Conservation (phyloP, 2,113 vertebrate species). For the Isichthys henryi region DNA sequence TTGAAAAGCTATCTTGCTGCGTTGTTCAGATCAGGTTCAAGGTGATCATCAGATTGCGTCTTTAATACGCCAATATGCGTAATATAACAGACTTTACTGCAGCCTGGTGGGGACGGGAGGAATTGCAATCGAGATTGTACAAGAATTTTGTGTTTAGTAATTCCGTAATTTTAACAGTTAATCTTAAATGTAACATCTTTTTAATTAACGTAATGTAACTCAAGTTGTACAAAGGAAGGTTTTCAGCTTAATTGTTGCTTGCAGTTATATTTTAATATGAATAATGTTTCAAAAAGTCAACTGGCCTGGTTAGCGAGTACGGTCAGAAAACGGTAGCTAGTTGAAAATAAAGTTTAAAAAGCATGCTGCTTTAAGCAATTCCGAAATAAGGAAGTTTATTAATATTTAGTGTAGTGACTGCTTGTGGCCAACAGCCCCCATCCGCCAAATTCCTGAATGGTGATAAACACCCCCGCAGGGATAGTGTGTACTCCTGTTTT, state of each 20-base stretch:
- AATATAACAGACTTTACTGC: background rate
- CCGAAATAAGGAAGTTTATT: background rate
- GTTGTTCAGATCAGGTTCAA: background rate
- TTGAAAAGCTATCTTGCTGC: background rate
- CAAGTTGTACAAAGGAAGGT: background rate
- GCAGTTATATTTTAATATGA: background rate
- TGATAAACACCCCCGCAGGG: too few species aligned
- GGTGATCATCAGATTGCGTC: background rate
- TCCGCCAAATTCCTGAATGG: too few species aligned
- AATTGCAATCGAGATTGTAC: background rate
- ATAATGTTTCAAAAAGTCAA: background rate
- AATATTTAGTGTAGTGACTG: background rate
- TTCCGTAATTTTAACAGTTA: background rate
- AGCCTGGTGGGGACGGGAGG: background rate
- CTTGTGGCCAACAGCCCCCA: background rate
- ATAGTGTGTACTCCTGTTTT: too few species aligned
- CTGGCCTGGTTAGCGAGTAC: background rate
- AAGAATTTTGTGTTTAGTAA: background rate
- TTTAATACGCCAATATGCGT: background rate
- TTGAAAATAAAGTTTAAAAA: too few species aligned
- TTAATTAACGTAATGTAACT: background rate
- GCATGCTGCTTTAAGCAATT: background rate
- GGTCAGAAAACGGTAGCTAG: background rate
- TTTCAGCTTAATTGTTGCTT: background rate
- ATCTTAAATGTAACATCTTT: background rate